phyloP scores from a whole-genome alignment of 2,113 vertebrate species.

The Lamprologus speciosus region DNA sequence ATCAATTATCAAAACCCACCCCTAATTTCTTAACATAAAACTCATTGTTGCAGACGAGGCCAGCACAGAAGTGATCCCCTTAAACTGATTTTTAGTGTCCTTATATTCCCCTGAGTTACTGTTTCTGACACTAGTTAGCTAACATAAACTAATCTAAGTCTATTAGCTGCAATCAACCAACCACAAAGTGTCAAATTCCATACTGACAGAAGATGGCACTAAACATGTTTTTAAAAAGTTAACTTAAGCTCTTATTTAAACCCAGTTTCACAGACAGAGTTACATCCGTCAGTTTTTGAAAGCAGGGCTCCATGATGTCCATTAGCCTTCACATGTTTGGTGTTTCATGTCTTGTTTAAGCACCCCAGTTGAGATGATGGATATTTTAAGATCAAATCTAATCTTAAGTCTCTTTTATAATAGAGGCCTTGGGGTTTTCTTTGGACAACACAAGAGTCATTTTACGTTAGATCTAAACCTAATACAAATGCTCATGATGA shows the following conservation, averaged over 20 bases:
- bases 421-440: fast-evolving
- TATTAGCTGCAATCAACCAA: background rate
- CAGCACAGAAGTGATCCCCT: background rate
- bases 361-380: background rate
- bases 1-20: background rate
- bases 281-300: background rate
- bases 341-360: background rate
- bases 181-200: fast-evolving
- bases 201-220: background rate
- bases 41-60: fast-evolving
- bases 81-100: background rate
- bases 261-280: background rate
- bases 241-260: background rate
- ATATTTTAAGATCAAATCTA: background rate
- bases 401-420: background rate
- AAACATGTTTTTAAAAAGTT: background rate
- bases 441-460: background rate
- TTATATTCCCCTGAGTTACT: background rate
- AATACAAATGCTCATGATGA: background rate
- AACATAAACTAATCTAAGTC: background rate
- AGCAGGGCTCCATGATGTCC: background rate
- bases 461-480: background rate
- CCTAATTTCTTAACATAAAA: background rate
- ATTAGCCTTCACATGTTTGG: background rate
- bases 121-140: background rate